phyloP scores from a whole-genome alignment of 2,113 vertebrate species.

The Tenrec ecaudatus region DNA sequence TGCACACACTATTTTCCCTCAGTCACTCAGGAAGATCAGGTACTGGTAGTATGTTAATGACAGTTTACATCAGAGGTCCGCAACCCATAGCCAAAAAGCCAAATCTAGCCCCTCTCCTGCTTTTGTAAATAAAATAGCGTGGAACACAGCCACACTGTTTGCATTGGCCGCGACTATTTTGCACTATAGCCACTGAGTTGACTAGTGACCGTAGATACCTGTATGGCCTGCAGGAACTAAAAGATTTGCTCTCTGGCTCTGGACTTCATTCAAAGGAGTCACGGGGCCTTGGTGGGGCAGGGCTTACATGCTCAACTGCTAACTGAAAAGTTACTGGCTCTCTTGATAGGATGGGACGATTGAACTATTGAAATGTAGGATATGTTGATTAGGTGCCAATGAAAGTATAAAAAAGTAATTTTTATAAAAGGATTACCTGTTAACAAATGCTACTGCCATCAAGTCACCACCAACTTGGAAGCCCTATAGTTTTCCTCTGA shows the following conservation, averaged over 20 bases:
- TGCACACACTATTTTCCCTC: slow-evolving; percentile 8
- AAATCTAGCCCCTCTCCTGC: neutral
- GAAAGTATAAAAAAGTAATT: too few relatives aligned
- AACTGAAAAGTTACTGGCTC: too few relatives aligned
- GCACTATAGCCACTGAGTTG: too few relatives aligned
- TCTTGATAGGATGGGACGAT: too few relatives aligned
- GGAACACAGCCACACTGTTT: slow-evolving; percentile 42
- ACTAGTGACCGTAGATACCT: neutral
- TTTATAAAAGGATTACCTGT: too few relatives aligned
- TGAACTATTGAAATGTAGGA: too few relatives aligned
- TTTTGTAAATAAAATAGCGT: slow-evolving; percentile 50
- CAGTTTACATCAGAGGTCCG: slow-evolving; percentile 54
- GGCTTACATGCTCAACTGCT: too few relatives aligned
- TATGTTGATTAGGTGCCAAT: too few relatives aligned
- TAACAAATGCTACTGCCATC: too few relatives aligned
- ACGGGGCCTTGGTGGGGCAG: too few relatives aligned
- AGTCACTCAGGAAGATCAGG: slow-evolving; percentile 53
- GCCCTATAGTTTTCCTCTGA: too few relatives aligned
- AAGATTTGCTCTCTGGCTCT: neutral
- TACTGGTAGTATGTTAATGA: slow-evolving; percentile 55
- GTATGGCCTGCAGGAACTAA: neutral
- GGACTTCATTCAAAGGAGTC: neutral
- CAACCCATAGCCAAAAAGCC: slow-evolving; percentile 8
- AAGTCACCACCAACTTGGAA: too few relatives aligned
- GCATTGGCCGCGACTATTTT: neutral